phyloP scores from a whole-genome alignment of 2,797 vertebrate species.

The Dryobates pubescens region DNA sequence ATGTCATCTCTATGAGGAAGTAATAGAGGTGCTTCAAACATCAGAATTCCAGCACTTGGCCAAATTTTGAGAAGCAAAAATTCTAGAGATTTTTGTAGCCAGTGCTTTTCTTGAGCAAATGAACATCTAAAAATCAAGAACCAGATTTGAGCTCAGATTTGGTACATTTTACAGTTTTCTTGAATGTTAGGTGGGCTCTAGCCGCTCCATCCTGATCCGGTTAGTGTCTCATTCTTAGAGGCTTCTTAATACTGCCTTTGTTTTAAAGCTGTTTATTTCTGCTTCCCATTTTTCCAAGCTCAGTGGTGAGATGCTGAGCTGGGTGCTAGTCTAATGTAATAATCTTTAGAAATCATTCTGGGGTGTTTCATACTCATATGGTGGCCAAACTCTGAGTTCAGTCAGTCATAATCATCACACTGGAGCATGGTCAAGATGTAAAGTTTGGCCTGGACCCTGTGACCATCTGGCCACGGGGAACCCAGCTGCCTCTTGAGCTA shows the following conservation, averaged over 20 bases:
- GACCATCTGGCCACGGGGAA: conserved; percentile 64
- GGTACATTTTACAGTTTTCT: background rate
- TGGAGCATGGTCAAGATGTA: conserved; percentile 51
- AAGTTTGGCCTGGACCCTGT: conserved; percentile 65
- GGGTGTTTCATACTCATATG: background rate
- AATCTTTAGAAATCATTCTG: conserved; percentile 1
- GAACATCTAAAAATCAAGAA: background rate
- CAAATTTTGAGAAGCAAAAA: background rate
- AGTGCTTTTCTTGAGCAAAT: background rate
- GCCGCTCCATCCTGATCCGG: background rate
- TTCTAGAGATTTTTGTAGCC: background rate
- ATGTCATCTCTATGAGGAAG: background rate
- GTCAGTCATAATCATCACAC: conserved; percentile 39
- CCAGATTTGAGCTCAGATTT: background rate
- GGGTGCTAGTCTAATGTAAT: conserved; percentile 8
- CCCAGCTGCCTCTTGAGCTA: conserved; percentile 68
- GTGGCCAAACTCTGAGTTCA: conserved; percentile 20
- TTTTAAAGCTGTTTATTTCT: background rate
- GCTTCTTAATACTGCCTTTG: accelerated
- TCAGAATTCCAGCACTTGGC: background rate
- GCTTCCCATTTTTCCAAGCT: background rate
- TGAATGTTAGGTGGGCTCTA: background rate
- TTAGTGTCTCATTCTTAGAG: background rate
- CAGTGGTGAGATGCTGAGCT: background rate
- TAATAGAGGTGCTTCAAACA: background rate